These are phyloP conservation scores for Macrosoma leucophasiata DNA, from an alignment of 2,888 invertebrate species.

Conservation along the genomic window DNA sequence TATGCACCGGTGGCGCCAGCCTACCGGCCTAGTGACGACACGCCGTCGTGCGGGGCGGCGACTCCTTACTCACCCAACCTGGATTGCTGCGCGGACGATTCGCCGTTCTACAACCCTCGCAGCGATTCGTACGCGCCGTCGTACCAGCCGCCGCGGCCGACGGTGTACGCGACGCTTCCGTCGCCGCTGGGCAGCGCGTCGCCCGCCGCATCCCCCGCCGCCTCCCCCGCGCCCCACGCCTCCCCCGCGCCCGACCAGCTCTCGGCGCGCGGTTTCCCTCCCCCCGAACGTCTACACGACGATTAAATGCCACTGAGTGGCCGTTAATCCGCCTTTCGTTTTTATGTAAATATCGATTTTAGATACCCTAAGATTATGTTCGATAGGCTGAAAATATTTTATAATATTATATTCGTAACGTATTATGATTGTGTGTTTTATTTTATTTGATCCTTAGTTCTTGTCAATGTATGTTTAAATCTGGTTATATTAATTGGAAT, in stretches of 20 bases:
- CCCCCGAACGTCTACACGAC: conserved; percentile 36
- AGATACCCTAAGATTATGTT: conserved; percentile 68
- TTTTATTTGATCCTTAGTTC: no score
- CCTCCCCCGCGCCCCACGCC: conserved; percentile 53
- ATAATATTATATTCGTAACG: conserved; percentile 64
- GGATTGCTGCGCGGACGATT: conserved; percentile 62
- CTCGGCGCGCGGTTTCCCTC: conserved; percentile 44
- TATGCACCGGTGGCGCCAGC: conserved; percentile 67
- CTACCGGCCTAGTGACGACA: conserved; percentile 68
- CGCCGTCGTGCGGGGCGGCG: conserved; percentile 70
- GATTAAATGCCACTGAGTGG: conserved; percentile 37
- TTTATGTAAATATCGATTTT: conserved; percentile 67
- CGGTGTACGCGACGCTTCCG: conserved; percentile 68
- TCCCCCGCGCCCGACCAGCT: conserved; percentile 38
- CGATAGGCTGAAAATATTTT: conserved; percentile 72
- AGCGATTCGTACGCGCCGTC: conserved; percentile 71
- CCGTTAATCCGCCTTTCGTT: conserved; percentile 52
- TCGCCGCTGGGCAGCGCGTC: conserved; percentile 61
- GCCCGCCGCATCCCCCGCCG: conserved; percentile 56
- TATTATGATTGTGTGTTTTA: conserved; percentile 26
- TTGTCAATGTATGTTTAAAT: no score
- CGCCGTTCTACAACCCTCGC: conserved; percentile 71
- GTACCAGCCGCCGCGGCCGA: conserved; percentile 66
- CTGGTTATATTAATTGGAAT: no score
- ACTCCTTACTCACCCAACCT: conserved; percentile 69